Evolutionary conservation across 23 tunicate species (phyloP).

Genomic region (Styela clava): DNA sequence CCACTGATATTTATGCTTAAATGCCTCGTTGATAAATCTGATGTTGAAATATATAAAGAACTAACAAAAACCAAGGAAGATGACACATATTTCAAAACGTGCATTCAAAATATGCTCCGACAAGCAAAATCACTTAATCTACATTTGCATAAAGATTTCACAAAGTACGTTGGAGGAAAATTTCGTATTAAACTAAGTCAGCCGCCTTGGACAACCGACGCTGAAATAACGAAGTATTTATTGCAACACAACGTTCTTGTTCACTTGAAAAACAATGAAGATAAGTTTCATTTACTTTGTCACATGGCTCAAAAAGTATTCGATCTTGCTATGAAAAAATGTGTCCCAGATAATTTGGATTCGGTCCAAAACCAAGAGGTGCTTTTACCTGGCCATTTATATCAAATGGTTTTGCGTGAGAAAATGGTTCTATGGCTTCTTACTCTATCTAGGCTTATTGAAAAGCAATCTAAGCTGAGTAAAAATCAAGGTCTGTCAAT

Average conservation of each 20-base stretch:
- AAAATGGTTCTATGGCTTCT: constrained; percentile 53
- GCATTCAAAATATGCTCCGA: constrained; percentile 81
- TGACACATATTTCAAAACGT: constrained; percentile 56
- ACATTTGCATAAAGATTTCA: constrained; percentile 33
- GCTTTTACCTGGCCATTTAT: constrained; percentile 86
- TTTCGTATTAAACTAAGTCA: constrained; percentile 56
- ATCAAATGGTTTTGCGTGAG: constrained; percentile 63
- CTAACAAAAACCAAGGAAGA: constrained; percentile 57
- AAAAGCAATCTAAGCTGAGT: constrained; percentile 21
- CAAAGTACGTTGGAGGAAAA: constrained; percentile 49
- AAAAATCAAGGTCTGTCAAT: neutral
- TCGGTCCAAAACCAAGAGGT: constrained; percentile 84
- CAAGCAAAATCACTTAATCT: constrained; percentile 46
- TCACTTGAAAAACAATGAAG: constrained; percentile 57
- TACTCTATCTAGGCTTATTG: constrained; percentile 27
- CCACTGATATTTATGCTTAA: constrained; percentile 78
- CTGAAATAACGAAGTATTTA: constrained; percentile 37
- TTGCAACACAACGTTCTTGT: constrained; percentile 41
- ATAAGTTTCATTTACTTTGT: constrained; percentile 73
- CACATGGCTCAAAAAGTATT: constrained; percentile 72
- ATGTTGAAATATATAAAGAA: constrained; percentile 65
- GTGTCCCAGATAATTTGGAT: constrained; percentile 73
- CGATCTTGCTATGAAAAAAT: constrained; percentile 67
- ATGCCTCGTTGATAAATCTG: constrained; percentile 40
- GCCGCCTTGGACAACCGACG: constrained; percentile 66